phyloP scores from a whole-genome alignment of 2,888 invertebrate species.

The Belgica antarctica region DNA sequence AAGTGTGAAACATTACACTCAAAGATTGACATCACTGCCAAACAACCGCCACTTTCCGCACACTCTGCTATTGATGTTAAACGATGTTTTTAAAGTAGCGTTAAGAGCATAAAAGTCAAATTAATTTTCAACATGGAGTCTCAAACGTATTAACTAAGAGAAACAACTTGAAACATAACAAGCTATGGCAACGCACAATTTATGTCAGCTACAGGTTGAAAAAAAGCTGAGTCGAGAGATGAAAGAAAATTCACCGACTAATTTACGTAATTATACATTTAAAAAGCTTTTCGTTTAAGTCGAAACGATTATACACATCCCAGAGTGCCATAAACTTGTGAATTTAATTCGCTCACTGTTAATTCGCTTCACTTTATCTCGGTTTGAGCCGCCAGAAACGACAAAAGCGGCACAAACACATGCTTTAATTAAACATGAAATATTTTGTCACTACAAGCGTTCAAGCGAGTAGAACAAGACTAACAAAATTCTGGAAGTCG shows the following conservation, averaged over 20 bases:
- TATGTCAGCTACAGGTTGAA: constrained; percentile 16
- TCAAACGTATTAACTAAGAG: background rate
- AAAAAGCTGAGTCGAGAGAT: background rate
- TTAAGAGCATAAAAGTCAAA: background rate
- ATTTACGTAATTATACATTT: constrained; percentile 19
- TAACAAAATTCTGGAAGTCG: constrained; percentile 2
- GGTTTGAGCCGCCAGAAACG: background rate
- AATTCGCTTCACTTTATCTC: background rate
- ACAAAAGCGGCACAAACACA: background rate
- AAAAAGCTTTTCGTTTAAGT: constrained; percentile 13
- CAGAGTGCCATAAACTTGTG: background rate
- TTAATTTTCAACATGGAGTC: constrained; percentile 31
- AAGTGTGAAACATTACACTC: too few relatives aligned
- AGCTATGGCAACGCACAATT: background rate
- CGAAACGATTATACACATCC: background rate
- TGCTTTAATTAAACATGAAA: constrained; percentile 30
- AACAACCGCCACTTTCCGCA: too few relatives aligned
- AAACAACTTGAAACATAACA: background rate
- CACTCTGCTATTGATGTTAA: too few relatives aligned
- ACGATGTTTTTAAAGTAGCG: background rate
- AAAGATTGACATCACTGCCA: too few relatives aligned
- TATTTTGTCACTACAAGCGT: constrained; percentile 28
- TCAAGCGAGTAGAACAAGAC: constrained; percentile 22
- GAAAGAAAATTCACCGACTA: background rate
- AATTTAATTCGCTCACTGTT: background rate